Conservation (phyloP, 92 coral and sea anemone genomes). For the Porites lobata region DNA sequence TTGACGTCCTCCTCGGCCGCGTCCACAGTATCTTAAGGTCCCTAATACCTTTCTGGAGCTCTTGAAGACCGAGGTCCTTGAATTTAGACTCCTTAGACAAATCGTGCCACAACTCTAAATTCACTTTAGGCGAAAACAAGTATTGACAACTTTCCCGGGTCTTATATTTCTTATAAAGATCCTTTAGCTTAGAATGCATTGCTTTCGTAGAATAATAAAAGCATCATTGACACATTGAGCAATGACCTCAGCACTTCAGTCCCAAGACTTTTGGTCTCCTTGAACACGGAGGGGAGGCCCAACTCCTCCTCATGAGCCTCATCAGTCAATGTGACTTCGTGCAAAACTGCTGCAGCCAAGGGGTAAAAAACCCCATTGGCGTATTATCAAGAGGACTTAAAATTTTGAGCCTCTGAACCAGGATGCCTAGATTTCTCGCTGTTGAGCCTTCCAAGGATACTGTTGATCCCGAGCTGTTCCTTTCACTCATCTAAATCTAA, state of each 20-base stretch:
- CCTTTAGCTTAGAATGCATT: conserved; percentile 48
- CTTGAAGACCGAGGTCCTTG: conserved; percentile 49
- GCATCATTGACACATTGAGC: conserved; percentile 62
- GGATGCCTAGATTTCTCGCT: conserved; percentile 5
- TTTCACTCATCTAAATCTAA: conserved; percentile 35
- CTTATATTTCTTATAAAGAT: conserved; percentile 66
- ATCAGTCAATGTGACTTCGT: background rate
- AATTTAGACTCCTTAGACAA: conserved; percentile 29
- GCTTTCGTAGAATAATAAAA: conserved; percentile 26
- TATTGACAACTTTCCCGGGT: conserved; percentile 43
- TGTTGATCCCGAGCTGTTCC: conserved; percentile 39
- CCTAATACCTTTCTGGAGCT: conserved; percentile 47
- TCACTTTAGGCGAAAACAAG: conserved; percentile 54
- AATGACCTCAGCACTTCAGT: conserved; percentile 58
- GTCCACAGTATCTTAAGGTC: too few species aligned
- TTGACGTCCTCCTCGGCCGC: too few species aligned
- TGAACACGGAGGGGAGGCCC: too few species aligned
- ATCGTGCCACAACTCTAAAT: conserved; percentile 60
- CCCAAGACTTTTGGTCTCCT: background rate
- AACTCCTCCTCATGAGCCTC: background rate
- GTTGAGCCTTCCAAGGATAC: conserved; percentile 26
- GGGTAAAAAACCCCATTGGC: background rate
- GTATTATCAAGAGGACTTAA: background rate
- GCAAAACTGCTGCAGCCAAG: conserved; percentile 6
- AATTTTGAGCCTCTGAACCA: conserved; percentile 41